phyloP scores from a whole-genome alignment of 2,113 vertebrate species.

The Bufo bufo region DNA sequence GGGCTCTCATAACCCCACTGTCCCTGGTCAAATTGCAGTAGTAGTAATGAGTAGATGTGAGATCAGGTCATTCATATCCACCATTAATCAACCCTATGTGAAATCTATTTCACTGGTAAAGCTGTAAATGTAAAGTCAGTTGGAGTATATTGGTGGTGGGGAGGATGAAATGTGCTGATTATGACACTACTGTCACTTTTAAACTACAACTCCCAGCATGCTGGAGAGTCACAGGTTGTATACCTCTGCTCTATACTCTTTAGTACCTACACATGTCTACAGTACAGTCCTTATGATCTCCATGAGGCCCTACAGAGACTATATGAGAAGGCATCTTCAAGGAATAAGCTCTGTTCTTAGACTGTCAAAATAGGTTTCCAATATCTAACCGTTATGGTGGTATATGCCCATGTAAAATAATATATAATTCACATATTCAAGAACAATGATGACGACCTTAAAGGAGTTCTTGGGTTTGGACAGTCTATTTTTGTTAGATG shows the following conservation, averaged over 20 bases:
- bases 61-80: constrained; percentile 31
- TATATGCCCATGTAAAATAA: neutral
- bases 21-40: constrained; percentile 42
- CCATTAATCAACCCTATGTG: neutral
- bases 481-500: neutral
- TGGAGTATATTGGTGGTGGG: too few species aligned
- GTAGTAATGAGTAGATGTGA: neutral
- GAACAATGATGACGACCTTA: neutral
- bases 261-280: neutral
- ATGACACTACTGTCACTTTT: neutral
- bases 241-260: neutral
- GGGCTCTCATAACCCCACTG: constrained; percentile 16
- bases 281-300: neutral
- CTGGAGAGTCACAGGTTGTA: neutral
- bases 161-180: neutral
- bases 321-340: neutral
- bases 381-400: neutral
- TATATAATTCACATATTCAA: neutral
- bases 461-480: neutral
- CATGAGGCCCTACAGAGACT: neutral
- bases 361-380: neutral
- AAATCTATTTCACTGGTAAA: too few species aligned
- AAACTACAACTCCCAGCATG: too few species aligned
- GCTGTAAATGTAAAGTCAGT: too few species aligned
- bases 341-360: neutral